These are phyloP conservation scores for Myotis planiceps DNA, from an alignment of 2,797 vertebrate species.

Conservation along the genomic window DNA sequence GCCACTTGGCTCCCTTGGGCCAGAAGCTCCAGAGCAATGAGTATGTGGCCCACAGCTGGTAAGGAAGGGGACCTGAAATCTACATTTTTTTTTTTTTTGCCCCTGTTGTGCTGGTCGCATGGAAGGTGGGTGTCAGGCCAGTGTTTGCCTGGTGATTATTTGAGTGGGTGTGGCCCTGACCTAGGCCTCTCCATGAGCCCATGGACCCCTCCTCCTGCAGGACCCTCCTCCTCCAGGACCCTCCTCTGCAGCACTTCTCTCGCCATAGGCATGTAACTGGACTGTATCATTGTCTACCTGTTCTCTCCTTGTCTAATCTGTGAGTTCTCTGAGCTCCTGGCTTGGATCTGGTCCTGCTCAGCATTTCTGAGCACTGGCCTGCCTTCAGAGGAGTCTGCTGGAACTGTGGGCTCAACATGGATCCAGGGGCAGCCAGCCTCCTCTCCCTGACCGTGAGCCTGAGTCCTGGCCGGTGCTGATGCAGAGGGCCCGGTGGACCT, in stretches of 20 bases:
- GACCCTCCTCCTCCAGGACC: not conserved
- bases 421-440: not conserved
- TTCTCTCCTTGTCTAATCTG: not conserved
- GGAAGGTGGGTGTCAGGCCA: not conserved
- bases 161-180: not conserved
- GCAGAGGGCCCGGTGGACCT: not conserved
- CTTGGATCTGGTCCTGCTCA: not conserved
- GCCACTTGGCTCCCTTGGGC: not conserved
- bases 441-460: not conserved
- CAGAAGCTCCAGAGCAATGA: not conserved
- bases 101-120: not conserved
- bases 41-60: not conserved
- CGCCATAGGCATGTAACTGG: too few species aligned
- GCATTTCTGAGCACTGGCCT: not conserved
- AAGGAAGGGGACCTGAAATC: not conserved
- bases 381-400: not conserved
- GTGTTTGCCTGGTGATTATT: not conserved
- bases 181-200: not conserved
- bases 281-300: too few species aligned
- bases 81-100: not conserved
- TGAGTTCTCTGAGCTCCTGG: not conserved
- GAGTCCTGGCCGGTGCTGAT: not conserved
- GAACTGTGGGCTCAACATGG: not conserved
- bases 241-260: not conserved
- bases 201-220: not conserved